phyloP scores from a whole-genome alignment of 2,113 vertebrate genomes.

The Felis chaus region DNA sequence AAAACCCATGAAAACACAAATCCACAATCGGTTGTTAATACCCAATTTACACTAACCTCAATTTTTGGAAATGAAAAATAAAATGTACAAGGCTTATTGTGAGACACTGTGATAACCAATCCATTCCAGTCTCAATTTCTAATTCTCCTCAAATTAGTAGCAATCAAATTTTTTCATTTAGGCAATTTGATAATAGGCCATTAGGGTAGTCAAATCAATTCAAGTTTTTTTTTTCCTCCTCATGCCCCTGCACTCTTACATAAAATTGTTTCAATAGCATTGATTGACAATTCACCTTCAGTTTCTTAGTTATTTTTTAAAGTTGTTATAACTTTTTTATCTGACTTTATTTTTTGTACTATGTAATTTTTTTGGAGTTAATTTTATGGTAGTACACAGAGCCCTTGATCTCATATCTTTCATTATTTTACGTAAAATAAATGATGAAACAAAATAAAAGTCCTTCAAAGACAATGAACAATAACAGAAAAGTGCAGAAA shows the following conservation, averaged over 20 bases:
- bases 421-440: not conserved
- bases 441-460: not conserved
- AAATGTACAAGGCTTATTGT: not conserved
- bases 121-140: not conserved
- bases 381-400: not conserved
- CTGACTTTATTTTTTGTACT: not conserved
- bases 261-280: not conserved
- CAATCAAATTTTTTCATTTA: not conserved
- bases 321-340: not conserved
- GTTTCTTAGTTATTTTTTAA: not conserved
- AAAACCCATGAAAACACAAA: not conserved
- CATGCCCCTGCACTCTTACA: not conserved
- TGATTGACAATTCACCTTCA: not conserved
- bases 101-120: not conserved
- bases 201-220: not conserved
- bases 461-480: not conserved
- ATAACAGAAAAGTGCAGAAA: not conserved
- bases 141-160: not conserved
- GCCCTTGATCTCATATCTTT: not conserved
- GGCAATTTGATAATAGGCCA: not conserved
- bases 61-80: constrained; percentile 21
- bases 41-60: not conserved
- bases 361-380: not conserved
- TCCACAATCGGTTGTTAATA: not conserved
- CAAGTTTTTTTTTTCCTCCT: not conserved